Evolutionary conservation across 2,888 invertebrate species (phyloP).

Genomic region (Cheilosia vernalis): DNA sequence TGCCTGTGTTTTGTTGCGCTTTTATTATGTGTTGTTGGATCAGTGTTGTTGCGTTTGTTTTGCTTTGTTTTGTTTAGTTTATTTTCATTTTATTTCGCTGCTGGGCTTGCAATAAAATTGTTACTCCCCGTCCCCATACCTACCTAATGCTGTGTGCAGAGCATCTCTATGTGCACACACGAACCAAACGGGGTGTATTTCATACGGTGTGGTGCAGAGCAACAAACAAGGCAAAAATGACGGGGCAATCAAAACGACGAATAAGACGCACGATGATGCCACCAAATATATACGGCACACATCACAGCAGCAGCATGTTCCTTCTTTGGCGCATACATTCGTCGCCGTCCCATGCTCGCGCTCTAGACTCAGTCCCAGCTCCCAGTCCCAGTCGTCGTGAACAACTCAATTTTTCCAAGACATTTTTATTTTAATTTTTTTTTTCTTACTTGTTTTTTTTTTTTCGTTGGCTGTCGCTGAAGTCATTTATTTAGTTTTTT

Average conservation of each 20-base stretch:
- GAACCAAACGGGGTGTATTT: conserved; percentile 1
- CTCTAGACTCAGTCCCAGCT: conserved; percentile 26
- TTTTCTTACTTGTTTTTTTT: conserved; percentile 19
- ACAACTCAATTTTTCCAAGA: conserved; percentile 65
- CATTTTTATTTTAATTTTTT: conserved; percentile 50
- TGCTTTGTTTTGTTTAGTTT: conserved; percentile 7
- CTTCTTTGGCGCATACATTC: conserved; percentile 32
- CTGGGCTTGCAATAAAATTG: conserved; percentile 38
- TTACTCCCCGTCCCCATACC: conserved; percentile 10
- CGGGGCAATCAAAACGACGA: conserved; percentile 45
- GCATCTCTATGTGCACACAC: not conserved
- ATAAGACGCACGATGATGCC: conserved; percentile 52
- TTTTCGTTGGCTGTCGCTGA: conserved; percentile 54
- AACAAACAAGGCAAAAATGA: conserved; percentile 37
- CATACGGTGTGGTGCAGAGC: not conserved
- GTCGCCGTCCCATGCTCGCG: conserved; percentile 22
- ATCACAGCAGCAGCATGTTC: conserved; percentile 54
- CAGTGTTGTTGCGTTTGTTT: not conserved
- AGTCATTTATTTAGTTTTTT: conserved; percentile 41
- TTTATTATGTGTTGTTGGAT: conserved; percentile 41
- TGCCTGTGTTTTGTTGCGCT: conserved; percentile 18
- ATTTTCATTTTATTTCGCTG: conserved; percentile 39
- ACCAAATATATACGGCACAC: conserved; percentile 53
- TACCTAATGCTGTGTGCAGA: not conserved
- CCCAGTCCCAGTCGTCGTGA: conserved; percentile 36